phyloP scores from a whole-genome alignment of 2,113 vertebrate genomes.

The Craseonycteris thonglongyai region DNA sequence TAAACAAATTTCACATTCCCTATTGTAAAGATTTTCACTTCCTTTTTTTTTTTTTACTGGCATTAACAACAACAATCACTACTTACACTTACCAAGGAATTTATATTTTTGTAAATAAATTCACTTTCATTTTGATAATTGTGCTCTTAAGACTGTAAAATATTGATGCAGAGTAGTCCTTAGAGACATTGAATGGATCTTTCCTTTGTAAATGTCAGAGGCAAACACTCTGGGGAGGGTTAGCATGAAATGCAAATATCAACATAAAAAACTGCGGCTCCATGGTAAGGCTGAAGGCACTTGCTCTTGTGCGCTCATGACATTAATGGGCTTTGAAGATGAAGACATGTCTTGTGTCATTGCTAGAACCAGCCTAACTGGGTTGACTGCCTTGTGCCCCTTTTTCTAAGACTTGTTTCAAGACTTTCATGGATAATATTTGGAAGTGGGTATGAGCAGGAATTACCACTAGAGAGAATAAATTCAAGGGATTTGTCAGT shows the following conservation, averaged over 20 bases:
- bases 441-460: background rate
- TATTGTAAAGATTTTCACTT: background rate
- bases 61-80: background rate
- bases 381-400: background rate
- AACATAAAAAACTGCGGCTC: background rate
- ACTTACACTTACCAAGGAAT: background rate
- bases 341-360: background rate
- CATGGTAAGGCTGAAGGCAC: background rate
- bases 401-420: background rate
- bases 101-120: conserved; percentile 11
- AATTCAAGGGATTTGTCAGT: background rate
- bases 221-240: background rate
- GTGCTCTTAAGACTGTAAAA: background rate
- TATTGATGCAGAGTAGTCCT: background rate
- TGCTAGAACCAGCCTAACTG: background rate
- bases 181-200: background rate
- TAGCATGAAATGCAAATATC: background rate
- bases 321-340: background rate
- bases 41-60: conserved; percentile 2
- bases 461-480: conserved; percentile 1
- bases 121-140: background rate
- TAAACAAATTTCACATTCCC: background rate
- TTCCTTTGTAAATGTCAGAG: background rate
- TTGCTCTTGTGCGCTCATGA: background rate
- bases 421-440: background rate